Conservation (phyloP, 2,797 vertebrate species). For the Phylloscopus collybita region DNA sequence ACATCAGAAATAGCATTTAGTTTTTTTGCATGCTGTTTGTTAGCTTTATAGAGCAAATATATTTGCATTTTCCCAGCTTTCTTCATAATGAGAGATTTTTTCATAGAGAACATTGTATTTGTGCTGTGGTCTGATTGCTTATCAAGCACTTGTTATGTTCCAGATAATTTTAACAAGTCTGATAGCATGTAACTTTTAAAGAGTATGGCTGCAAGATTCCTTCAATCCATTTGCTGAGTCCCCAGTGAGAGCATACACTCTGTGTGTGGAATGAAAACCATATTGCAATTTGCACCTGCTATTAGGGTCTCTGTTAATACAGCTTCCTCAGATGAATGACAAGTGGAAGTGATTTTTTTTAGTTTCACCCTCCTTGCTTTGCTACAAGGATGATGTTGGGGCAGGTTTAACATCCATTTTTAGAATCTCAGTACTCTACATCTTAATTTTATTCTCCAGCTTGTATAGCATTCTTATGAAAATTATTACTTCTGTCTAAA, state of each 20-base stretch:
- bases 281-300: neutral
- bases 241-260: neutral
- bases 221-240: neutral
- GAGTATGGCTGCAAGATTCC: neutral
- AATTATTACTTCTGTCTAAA: neutral
- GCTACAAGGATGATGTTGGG: neutral
- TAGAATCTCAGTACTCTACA: neutral
- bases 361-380: neutral
- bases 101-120: conserved; percentile 16
- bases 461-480: neutral
- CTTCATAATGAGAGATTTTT: conserved; percentile 10
- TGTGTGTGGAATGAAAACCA: neutral
- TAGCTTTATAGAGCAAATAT: conserved; percentile 6
- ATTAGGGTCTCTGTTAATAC: conserved; percentile 38
- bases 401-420: neutral
- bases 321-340: conserved; percentile 54
- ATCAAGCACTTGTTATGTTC: conserved; percentile 4
- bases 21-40: conserved; percentile 18
- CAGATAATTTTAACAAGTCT: conserved; percentile 48
- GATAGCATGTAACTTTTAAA: neutral
- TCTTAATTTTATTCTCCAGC: neutral
- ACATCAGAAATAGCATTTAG: conserved; percentile 11
- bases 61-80: conserved; percentile 19
- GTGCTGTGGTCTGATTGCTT: neutral
- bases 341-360: neutral